A percentile compares a stretch with the other conserved stretches of the same genome.
Evolutionary conservation across 2,113 vertebrate species (phyloP).

Genomic region (Oreochromis spilurus): DNA sequence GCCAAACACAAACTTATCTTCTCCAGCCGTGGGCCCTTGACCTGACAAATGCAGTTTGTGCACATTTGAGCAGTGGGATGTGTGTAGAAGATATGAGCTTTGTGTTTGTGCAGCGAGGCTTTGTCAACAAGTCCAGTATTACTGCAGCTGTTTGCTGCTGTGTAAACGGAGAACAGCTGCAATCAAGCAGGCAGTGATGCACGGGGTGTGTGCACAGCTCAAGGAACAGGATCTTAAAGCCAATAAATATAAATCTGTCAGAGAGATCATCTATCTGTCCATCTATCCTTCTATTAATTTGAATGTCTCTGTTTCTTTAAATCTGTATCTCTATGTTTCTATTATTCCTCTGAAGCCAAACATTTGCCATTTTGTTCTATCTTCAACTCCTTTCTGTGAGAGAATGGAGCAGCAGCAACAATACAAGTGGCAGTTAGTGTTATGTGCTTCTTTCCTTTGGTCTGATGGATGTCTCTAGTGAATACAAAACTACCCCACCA

Average conservation of each 20-base stretch:
- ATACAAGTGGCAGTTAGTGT: neutral
- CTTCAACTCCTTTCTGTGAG: slow-evolving; percentile 5
- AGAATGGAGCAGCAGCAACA: neutral
- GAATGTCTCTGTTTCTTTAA: neutral
- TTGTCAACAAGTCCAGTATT: slow-evolving; percentile 52
- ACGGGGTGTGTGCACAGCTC: slow-evolving; percentile 16
- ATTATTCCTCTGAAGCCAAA: neutral
- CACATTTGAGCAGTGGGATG: slow-evolving; percentile 2
- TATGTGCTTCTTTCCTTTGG: neutral
- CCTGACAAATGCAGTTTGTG: slow-evolving; percentile 30
- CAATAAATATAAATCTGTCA: slow-evolving; percentile 6
- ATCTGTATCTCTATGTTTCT: neutral
- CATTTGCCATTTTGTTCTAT: neutral
- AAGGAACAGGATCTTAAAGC: slow-evolving; percentile 12
- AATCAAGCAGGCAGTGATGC: neutral
- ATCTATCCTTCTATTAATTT: neutral
- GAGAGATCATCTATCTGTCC: neutral
- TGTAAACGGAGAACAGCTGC: slow-evolving; percentile 9
- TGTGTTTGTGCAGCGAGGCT: slow-evolving; percentile 38
- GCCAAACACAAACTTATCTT: neutral
- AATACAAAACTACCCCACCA: neutral
- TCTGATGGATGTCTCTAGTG: neutral
- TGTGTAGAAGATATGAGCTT: slow-evolving; percentile 29
- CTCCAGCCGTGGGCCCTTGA: slow-evolving; percentile 14
- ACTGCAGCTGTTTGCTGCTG: slow-evolving; percentile 27